phyloP scores from a whole-genome alignment of 2,888 invertebrate genomes.

The Pterostichus madidus region DNA sequence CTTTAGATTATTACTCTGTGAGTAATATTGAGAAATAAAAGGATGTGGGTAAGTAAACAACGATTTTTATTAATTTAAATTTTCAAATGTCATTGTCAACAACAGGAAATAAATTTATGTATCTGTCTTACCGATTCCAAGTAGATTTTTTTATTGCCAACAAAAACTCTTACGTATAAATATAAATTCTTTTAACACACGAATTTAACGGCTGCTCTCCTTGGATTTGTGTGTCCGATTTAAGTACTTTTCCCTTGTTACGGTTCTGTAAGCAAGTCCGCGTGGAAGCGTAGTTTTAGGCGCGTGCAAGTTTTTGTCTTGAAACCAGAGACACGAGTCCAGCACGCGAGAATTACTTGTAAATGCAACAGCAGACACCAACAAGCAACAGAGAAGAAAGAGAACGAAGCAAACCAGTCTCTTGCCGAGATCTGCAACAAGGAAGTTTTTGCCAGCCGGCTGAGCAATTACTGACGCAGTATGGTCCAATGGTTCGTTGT shows the following conservation, averaged over 20 bases:
- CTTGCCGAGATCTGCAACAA: conserved; percentile 30
- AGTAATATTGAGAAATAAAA: too few species aligned
- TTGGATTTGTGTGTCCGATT: too few species aligned
- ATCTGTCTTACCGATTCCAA: too few species aligned
- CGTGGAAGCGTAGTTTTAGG: conserved; percentile 14
- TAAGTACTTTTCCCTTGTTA: too few species aligned
- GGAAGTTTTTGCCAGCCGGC: conserved; percentile 47
- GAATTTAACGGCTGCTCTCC: background rate
- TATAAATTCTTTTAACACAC: too few species aligned
- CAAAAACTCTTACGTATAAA: too few species aligned
- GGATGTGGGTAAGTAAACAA: too few species aligned
- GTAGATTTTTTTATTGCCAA: too few species aligned
- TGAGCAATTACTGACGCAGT: conserved; percentile 57
- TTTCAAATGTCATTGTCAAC: too few species aligned
- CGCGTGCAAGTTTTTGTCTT: conserved; percentile 33
- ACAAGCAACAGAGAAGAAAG: background rate
- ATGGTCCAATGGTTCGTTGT: conserved; percentile 47
- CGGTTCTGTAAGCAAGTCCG: background rate
- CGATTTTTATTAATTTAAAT: too few species aligned
- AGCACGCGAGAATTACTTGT: conserved; percentile 45
- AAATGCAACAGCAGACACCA: conserved; percentile 36
- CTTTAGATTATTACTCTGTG: too few species aligned
- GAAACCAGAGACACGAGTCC: conserved; percentile 35
- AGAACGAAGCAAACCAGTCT: background rate
- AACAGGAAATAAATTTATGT: too few species aligned